Conservation (phyloP, 2,113 vertebrate species). For the Tragelaphus buxtoni region DNA sequence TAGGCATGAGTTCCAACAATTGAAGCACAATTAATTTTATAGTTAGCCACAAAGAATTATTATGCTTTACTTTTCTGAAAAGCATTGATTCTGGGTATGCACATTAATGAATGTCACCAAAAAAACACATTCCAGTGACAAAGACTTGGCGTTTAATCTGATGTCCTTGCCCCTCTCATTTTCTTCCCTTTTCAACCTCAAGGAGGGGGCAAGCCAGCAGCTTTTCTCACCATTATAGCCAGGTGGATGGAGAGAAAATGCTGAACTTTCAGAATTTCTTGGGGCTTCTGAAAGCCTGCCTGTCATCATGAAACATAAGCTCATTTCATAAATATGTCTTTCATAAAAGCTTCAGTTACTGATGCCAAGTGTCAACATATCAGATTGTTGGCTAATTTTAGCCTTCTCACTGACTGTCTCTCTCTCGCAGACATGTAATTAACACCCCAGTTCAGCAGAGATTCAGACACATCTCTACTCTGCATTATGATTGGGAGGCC, state of each 20-base stretch:
- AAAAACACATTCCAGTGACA: background rate
- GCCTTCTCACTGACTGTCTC: background rate
- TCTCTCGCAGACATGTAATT: background rate
- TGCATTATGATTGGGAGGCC: background rate
- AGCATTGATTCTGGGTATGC: background rate
- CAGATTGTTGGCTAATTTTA: conserved; percentile 47
- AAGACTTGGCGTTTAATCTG: background rate
- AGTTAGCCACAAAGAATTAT: background rate
- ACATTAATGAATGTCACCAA: background rate
- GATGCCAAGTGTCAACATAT: background rate
- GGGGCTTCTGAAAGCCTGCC: background rate
- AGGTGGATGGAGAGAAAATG: background rate
- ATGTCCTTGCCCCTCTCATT: background rate
- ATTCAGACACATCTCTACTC: background rate
- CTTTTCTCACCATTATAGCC: background rate
- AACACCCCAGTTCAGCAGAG: background rate
- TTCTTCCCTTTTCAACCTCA: background rate
- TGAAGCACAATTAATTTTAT: background rate
- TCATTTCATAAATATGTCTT: background rate
- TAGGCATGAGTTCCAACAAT: background rate
- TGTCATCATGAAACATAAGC: background rate
- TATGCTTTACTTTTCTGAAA: background rate
- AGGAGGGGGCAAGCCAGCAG: too few relatives aligned
- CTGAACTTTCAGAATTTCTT: background rate
- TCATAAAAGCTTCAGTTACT: background rate